phyloP scores from a whole-genome alignment of 2,797 vertebrate species.

The Anguilla obscura region DNA sequence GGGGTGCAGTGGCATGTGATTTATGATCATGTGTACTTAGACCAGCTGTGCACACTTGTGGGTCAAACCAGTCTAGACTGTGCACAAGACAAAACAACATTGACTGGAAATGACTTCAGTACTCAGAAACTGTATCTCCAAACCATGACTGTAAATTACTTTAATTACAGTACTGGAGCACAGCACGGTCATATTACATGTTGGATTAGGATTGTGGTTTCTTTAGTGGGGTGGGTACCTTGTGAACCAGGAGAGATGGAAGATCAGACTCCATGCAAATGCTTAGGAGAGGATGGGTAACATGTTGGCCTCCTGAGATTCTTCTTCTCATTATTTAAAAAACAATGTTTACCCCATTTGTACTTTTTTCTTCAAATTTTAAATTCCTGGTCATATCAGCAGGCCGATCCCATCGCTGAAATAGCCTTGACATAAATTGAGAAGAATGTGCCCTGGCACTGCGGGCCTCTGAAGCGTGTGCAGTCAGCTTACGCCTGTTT shows the following conservation, averaged over 20 bases:
- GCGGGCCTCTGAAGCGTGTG: background rate
- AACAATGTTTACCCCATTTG: background rate
- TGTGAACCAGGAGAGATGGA: background rate
- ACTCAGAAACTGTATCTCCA: background rate
- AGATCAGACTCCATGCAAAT: background rate
- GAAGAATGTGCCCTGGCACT: background rate
- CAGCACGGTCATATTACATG: background rate
- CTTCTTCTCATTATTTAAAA: background rate
- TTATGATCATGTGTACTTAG: background rate
- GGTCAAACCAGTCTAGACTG: background rate
- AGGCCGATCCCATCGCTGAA: background rate
- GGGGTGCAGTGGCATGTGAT: conserved; percentile 20
- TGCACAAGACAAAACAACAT: background rate
- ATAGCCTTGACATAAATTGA: background rate
- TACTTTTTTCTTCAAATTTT: background rate
- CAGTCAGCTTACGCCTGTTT: background rate
- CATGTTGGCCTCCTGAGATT: background rate
- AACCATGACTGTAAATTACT: background rate
- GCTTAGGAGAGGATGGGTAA: background rate
- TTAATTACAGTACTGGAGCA: background rate
- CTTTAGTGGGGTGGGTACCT: background rate
- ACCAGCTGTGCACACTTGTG: conserved; percentile 5
- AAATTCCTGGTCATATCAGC: background rate
- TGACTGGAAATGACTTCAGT: background rate
- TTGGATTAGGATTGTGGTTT: background rate